Percentiles rank a stretch among this genome's conserved stretches.
phyloP scores from a whole-genome alignment of 2,888 invertebrate species.

The Habrosyne pyritoides region DNA sequence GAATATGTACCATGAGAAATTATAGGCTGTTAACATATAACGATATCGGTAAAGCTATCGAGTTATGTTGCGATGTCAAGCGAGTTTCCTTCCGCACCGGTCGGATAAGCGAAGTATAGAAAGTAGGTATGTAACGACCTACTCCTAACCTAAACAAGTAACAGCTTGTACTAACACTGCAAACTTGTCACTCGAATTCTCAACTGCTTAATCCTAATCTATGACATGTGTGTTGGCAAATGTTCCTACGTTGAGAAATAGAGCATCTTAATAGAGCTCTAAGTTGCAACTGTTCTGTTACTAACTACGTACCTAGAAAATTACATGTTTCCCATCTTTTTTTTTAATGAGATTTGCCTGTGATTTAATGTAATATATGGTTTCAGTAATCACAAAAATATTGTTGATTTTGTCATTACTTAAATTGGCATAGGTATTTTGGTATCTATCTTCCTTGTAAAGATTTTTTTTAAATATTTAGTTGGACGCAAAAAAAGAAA shows the following conservation, averaged over 20 bases:
- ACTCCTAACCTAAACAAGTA: conserved; percentile 8
- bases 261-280: not conserved
- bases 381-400: no score
- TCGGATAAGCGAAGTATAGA: conserved; percentile 22
- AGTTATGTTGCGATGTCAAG: conserved; percentile 19
- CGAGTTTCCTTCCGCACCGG: conserved; percentile 29
- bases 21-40: conserved; percentile 9
- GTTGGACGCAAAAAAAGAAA: no score
- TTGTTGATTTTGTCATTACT: no score
- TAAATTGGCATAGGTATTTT: no score
- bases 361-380: no score
- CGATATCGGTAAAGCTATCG: conserved; percentile 19
- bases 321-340: no score
- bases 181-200: not conserved
- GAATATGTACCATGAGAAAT: conserved; percentile 25
- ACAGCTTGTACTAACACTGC: conserved; percentile 8
- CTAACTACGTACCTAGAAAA: no score
- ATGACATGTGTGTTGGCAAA: not conserved
- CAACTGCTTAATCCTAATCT: not conserved
- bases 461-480: no score
- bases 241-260: not conserved
- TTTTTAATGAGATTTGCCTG: no score
- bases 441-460: no score
- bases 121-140: conserved; percentile 29
- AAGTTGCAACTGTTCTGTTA: not conserved